Base-by-base conservation (phyloP, 2,888 invertebrate species). In the Zaprionus lineosus region DNA sequence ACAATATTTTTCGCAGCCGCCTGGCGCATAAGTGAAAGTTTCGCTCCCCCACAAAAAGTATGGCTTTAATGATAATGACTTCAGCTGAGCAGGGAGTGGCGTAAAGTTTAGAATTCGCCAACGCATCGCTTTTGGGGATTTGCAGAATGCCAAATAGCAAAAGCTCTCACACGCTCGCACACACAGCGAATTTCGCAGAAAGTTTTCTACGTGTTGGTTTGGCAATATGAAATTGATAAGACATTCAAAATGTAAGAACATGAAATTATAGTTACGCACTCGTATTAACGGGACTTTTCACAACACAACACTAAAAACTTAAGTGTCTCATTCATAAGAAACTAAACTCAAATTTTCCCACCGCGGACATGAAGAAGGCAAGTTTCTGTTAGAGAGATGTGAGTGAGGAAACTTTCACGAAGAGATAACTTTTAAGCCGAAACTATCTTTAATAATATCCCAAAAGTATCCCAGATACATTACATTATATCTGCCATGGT, bases 1-100 rank as follows among this genome's bases (percentile, higher is more conserved):
- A 77, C 77, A 83, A 77, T 83, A 79, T 67, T 73, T 78, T 61
- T 59, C 66, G 60, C 75, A 56, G 48, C 46, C 65, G 44, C 47
- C 31, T 47, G 39, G 43, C 51, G 18, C 51, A 47, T 59, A 58
- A 79, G 79, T 62, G 79, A 77, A 77, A 83, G 83, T 83, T 77
- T 67, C 48, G 61, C 28, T 56, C 62, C 56, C 51, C 48, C 46
- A 57, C 64, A 61, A 79, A 79, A 74, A 83, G 84, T 72, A 84
- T 79, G 58, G 70, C 84, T 84, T 79, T 79, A 79, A 79, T 79
- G 79, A 79, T 79, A 79, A 79, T 79, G 79, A 79, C 84, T 84
- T 84, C 75, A 76, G 83, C 73, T 47, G 66, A 61, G 68, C 64
- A 72, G 73, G 83, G 83, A 83, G 70, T 79, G 57, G 79, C 70